Percentiles rank a stretch among this genome's conserved stretches.
Conservation (phyloP, 2,888 invertebrate species). For the Catocala nupta region DNA sequence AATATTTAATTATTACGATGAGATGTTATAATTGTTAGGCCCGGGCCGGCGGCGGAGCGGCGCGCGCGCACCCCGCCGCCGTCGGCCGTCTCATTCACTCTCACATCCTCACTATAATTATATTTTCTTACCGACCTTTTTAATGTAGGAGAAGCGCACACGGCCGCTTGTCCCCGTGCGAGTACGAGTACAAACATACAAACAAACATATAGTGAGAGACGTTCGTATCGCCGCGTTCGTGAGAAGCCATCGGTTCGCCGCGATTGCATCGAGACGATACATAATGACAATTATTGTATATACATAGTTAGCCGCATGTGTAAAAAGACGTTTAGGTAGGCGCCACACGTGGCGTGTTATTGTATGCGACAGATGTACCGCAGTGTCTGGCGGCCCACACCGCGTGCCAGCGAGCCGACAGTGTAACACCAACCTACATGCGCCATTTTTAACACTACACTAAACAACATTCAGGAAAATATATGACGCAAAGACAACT, state of each 20-base stretch:
- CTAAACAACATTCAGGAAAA: neutral
- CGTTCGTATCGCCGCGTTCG: conserved; percentile 82
- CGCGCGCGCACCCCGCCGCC: conserved; percentile 67
- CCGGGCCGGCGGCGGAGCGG: conserved; percentile 75
- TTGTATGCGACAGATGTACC: conserved; percentile 61
- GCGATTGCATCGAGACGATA: conserved; percentile 82
- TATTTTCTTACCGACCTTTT: conserved; percentile 87
- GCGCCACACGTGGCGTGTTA: conserved; percentile 65
- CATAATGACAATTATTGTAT: conserved; percentile 80
- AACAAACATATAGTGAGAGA: conserved; percentile 80
- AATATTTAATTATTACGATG: conserved; percentile 87
- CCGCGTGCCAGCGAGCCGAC: conserved; percentile 48
- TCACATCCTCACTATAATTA: conserved; percentile 86
- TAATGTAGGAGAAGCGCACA: conserved; percentile 84
- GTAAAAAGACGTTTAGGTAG: conserved; percentile 77
- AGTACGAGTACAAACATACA: conserved; percentile 78
- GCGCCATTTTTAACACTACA: conserved; percentile 20
- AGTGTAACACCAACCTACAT: conserved; percentile 34
- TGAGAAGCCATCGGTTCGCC: conserved; percentile 87
- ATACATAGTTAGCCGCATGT: conserved; percentile 86
- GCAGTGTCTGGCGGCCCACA: conserved; percentile 46
- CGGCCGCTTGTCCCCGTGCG: conserved; percentile 85
- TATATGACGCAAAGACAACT: neutral
- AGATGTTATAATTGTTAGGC: conserved; percentile 85
- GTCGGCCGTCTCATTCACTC: conserved; percentile 82